Evolutionary conservation across 2,113 vertebrate genomes (phyloP), one percentile per base, ranked within the genome.

Genomic region (Macrotis lagotis): DNA sequence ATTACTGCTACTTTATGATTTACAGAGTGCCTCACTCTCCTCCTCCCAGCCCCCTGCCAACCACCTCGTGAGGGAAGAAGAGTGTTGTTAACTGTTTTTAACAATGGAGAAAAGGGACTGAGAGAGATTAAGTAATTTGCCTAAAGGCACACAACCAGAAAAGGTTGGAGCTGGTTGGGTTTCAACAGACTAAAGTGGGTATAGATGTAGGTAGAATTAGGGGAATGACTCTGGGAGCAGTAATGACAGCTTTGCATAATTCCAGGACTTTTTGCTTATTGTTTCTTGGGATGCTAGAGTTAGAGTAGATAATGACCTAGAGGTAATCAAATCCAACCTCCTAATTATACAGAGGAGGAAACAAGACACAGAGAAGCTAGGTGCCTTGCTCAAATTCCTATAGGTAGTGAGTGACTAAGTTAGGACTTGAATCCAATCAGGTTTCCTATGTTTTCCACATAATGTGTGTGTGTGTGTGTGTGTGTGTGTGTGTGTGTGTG

Each of bases 61-160:
- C 31, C 4, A 66, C 59, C 59, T 12, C n/a, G 37, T 66, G 31
- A n/a, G 59, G 59, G 59, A 66, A 66, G 59, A 66, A 74, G 59
- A n/a, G 59, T 74, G 37, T 74, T 83, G 37, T 24, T 83, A n/a
- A 83, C 66, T 44, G 1, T 24, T 44, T 95, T 96, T 96, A 91
- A 90, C n/a, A 91, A 53, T 44, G 16, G 37, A 59, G 47, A 51
- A 52, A 94, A 95, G 55, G 92, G 91, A 83, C 16, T 51, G 4
- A 90, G n/a, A 83, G 91, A 90, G 49, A 25, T 88, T 90, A 93
- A 93, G 91, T 94, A 94, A 93, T 8, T 92, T 94, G 19, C 51
- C 2, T 90, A 95, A 92, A 16, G 31, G 93, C 19, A 92, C 37
- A 59, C 10, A 94, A 48, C 26, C 90, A 50, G 90, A 91, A 83